Conservation (phyloP, 1,140 invertebrate genomes). For the Aplysia californica region DNA sequence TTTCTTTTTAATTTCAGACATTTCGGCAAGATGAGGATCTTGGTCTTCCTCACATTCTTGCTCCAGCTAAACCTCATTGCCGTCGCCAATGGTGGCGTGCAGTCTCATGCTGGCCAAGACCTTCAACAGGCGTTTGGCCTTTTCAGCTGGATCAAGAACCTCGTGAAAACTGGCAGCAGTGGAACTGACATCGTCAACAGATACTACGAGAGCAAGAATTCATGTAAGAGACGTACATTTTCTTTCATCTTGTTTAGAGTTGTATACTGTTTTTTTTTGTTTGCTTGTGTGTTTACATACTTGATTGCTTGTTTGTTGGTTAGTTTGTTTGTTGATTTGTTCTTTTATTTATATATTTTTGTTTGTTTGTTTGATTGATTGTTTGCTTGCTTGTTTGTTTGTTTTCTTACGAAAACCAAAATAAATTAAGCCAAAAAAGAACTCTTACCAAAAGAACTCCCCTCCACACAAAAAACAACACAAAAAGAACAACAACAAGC, state of each 20-base stretch:
- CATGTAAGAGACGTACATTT: not conserved
- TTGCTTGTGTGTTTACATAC: not conserved
- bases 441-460: not conserved
- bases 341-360: too few relatives aligned
- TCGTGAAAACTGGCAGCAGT: not conserved
- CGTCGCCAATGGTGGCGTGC: too few relatives aligned
- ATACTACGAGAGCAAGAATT: not conserved
- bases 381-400: too few relatives aligned
- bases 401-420: too few relatives aligned
- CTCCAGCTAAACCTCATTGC: too few relatives aligned
- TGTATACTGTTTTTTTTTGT: not conserved
- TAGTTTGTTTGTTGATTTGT: too few relatives aligned
- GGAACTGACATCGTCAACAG: not conserved
- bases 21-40: too few relatives aligned
- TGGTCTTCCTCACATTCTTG: too few relatives aligned
- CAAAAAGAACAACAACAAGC: not conserved
- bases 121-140: conserved; percentile 3
- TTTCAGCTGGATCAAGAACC: not conserved
- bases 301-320: not conserved
- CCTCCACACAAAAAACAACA: not conserved
- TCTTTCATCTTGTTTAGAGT: not conserved
- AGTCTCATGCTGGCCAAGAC: conserved; percentile 1
- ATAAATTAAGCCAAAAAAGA: too few relatives aligned
- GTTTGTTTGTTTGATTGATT: too few relatives aligned
- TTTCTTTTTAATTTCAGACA: too few relatives aligned